These are phyloP conservation scores for Sakesphorus luctuosus DNA, from an alignment of 2,113 vertebrate species.

Conservation along the genomic window DNA sequence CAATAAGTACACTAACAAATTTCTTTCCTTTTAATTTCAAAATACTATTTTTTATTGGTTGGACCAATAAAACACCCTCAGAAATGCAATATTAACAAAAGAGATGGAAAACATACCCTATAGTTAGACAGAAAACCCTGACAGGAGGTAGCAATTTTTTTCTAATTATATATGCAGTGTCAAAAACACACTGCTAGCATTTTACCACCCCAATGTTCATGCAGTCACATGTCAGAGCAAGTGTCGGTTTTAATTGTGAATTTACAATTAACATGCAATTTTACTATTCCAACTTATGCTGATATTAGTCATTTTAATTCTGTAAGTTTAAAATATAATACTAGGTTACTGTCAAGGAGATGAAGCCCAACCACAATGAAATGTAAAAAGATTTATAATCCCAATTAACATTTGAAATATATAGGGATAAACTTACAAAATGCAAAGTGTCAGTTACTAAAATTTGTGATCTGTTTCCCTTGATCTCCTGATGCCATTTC, in stretches of 20 bases:
- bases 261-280: conserved; percentile 73
- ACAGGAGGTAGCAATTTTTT: conserved; percentile 61
- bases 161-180: conserved; percentile 68
- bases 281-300: conserved; percentile 40
- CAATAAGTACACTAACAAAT: not conserved
- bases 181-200: conserved; percentile 61
- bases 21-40: not conserved
- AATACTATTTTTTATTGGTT: not conserved
- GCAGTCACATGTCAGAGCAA: conserved; percentile 67
- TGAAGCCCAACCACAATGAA: not conserved
- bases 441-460: conserved; percentile 56
- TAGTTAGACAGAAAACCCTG: conserved; percentile 52
- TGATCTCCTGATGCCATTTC: conserved; percentile 47
- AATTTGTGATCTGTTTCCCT: conserved; percentile 59
- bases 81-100: conserved; percentile 42
- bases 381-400: conserved; percentile 53
- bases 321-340: conserved; percentile 26
- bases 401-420: conserved; percentile 71
- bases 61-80: conserved; percentile 4
- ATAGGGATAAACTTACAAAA: conserved; percentile 58
- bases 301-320: conserved; percentile 57
- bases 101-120: conserved; percentile 13
- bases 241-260: conserved; percentile 62
- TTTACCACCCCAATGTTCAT: conserved; percentile 54
- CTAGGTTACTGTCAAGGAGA: conserved; percentile 38